Evolutionary conservation across 92 coral and sea anemone genomes (phyloP).

Genomic region (Paragorgia papillata): DNA sequence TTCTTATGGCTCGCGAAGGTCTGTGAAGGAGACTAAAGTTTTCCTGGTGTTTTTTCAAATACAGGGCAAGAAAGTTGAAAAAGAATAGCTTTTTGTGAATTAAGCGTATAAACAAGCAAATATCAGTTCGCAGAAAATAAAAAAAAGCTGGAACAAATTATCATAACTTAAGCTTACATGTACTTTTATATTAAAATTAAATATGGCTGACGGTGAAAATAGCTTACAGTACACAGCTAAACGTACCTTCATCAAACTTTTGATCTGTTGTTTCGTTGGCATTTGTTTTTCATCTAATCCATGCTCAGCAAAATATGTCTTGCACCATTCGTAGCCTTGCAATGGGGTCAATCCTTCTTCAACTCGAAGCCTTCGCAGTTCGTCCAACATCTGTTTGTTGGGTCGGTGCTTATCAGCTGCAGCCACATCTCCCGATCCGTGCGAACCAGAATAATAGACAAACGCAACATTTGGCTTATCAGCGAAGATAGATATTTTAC

Average conservation of each 20-base stretch:
- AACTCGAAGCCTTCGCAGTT: slow-evolving; percentile 66
- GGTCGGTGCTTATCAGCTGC: slow-evolving; percentile 81
- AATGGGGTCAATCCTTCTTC: slow-evolving; percentile 65
- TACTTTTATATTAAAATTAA: not conserved
- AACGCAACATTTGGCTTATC: slow-evolving; percentile 77
- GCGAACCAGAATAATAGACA: slow-evolving; percentile 85
- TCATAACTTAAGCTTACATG: too few relatives aligned
- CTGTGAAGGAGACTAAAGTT: too few relatives aligned
- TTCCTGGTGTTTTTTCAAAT: too few relatives aligned
- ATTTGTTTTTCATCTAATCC: slow-evolving; percentile 70
- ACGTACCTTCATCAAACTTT: slow-evolving; percentile 66
- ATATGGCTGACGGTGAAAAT: not conserved
- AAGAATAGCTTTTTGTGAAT: too few relatives aligned
- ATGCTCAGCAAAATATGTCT: slow-evolving; percentile 69
- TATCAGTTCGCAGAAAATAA: too few relatives aligned
- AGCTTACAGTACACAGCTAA: too few relatives aligned
- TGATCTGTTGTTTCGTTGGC: slow-evolving; percentile 71
- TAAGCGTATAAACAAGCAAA: too few relatives aligned
- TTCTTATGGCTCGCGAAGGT: too few relatives aligned
- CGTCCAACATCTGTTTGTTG: slow-evolving; percentile 62
- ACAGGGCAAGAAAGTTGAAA: too few relatives aligned
- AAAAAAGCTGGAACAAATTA: too few relatives aligned
- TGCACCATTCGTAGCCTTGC: slow-evolving; percentile 74
- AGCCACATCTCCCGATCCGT: slow-evolving; percentile 82
- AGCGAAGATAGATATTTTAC: slow-evolving; percentile 85